Conservation (phyloP, 2,113 vertebrate genomes). For the Pavo muticus region DNA sequence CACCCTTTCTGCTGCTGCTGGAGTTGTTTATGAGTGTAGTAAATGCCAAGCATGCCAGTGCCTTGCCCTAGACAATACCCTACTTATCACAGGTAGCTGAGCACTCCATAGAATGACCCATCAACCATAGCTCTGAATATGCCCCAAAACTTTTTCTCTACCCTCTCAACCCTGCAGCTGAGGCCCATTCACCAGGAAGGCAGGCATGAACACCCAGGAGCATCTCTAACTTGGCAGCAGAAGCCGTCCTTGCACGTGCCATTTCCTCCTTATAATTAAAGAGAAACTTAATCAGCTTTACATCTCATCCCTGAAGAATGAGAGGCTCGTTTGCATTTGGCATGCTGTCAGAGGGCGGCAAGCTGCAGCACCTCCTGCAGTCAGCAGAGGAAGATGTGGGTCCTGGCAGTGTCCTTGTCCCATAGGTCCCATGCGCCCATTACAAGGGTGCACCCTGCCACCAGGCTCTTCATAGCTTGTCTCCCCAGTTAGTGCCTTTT, state of each 20-base stretch:
- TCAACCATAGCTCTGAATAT: not conserved
- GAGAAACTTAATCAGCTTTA: not conserved
- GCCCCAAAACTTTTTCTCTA: not conserved
- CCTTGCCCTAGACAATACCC: not conserved
- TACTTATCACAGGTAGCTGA: not conserved
- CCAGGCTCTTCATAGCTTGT: not conserved
- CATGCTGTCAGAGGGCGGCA: rapidly evolving
- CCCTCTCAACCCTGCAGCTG: not conserved
- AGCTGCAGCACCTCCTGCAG: not conserved
- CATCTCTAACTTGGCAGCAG: not conserved
- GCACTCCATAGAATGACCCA: not conserved
- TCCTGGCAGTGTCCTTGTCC: not conserved
- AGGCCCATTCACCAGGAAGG: not conserved
- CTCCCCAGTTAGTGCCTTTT: not conserved
- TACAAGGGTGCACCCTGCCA: rapidly evolving
- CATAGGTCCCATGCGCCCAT: too few relatives aligned
- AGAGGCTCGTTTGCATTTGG: not conserved
- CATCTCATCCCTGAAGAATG: not conserved
- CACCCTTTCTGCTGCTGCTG: not conserved
- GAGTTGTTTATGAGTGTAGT: not conserved
- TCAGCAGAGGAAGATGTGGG: not conserved
- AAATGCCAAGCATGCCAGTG: rapidly evolving
- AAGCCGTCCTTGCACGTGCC: not conserved
- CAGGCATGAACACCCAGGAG: not conserved
- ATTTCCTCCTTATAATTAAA: not conserved